Evolutionary conservation across 2,888 invertebrate species (phyloP), one percentile per base, ranked within the genome.

Genomic region (Hipparchia semele): DNA sequence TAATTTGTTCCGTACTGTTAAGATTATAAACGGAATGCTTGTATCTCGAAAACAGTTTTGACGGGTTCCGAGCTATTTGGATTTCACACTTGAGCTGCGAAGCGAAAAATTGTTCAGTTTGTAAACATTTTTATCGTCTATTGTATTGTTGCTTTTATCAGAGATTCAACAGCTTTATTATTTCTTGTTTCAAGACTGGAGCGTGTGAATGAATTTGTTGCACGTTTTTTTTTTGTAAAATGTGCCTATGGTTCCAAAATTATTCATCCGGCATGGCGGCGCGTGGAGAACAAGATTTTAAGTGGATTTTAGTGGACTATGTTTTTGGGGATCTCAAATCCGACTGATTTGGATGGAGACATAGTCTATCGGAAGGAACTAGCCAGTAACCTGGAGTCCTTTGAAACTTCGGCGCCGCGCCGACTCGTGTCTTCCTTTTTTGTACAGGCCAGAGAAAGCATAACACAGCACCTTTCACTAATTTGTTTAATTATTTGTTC

Each of bases 21-120:
- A 23, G 13, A 23, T 56, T n/a, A 58, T 23, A 58, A 58, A 23
- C 8, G 56, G 53, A 13, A 8, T 13, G 13, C 49, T 49, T 71
- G 56, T 51, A 58, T 54, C 7, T 33, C 10, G 61, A 49, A 9
- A 39, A n/a, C 6, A 49, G 13, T 46, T 39, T 56, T 45, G 65
- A 64, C n/a, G 7, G 10, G 33, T 45, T 53, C 2, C 6, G 54
- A 70, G 58, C 45, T 70, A 61, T 72, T 61, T 64, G 66, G 53
- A 13, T 51, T 75, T 76, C 75, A 76, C 76, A 75, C 74, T 73
- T 71, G 65, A 58, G 58, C 72, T 71, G 76, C 69, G 75, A 75
- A 79, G 76, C 75, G 73, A 74, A 79, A 46, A 77, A 77, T 75
- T 75, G 74, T 78, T 75, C 68, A 76, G 73, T 76, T 74, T 74